Evolutionary conservation across 2,888 invertebrate species (phyloP).

Genomic region (Spilarctia lutea): DNA sequence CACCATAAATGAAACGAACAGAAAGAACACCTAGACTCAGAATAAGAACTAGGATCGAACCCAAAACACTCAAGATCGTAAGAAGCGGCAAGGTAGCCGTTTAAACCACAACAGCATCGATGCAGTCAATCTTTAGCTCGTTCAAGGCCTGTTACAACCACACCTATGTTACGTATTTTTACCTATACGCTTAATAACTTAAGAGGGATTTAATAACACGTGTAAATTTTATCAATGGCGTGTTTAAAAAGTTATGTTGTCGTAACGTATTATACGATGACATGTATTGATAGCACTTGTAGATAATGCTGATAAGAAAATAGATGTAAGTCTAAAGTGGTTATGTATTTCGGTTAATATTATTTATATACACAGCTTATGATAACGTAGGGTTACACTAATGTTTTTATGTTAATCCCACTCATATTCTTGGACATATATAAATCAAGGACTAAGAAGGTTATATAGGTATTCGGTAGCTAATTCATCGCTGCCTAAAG

Average conservation of each 20-base stretch:
- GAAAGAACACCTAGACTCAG: too few relatives aligned
- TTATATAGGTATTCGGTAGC: not conserved
- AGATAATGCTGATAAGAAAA: not conserved
- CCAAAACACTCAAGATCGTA: not conserved
- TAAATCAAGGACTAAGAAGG: not conserved
- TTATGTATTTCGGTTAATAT: not conserved
- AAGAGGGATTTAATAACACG: not conserved
- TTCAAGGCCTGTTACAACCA: not conserved
- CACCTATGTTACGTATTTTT: not conserved
- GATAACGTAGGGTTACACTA: not conserved
- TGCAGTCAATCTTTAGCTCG: too few relatives aligned
- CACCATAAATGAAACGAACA: too few relatives aligned
- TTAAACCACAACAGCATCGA: too few relatives aligned
- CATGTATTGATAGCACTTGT: constrained; percentile 15
- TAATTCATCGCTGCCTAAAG: too few relatives aligned
- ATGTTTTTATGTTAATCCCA: not conserved
- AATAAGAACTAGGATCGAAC: not conserved
- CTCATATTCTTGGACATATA: not conserved
- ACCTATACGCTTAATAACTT: not conserved
- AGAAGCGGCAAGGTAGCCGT: too few relatives aligned
- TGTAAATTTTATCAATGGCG: not conserved
- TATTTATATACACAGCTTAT: not conserved
- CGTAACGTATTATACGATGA: constrained; percentile 11
- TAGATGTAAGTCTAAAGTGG: constrained; percentile 7
- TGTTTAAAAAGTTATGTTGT: constrained; percentile 4